A percentile compares a stretch with the other conserved stretches of the same genome.
phyloP scores from a whole-genome alignment of 2,888 invertebrate species.

The Caenorhabditis panamensis region DNA sequence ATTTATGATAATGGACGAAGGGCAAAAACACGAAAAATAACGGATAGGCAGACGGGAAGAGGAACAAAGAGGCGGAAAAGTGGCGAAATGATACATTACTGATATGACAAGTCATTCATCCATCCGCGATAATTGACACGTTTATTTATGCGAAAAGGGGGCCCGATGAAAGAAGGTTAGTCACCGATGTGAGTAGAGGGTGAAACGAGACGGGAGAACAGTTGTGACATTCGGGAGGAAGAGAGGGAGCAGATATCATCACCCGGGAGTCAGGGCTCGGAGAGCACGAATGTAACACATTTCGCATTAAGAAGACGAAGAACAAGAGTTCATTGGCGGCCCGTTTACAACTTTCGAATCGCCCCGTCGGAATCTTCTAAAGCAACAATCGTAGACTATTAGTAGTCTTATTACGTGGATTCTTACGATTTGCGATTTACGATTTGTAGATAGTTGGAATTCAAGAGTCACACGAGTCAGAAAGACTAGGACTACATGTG shows the following conservation, averaged over 20 bases:
- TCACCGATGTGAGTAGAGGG: conserved; percentile 24
- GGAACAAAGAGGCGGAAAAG: conserved; percentile 16
- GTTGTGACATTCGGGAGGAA: conserved; percentile 50
- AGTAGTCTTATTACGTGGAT: too few species aligned
- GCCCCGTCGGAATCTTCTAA: background rate
- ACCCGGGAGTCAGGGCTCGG: conserved; percentile 21
- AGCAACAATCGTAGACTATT: background rate
- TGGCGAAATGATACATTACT: conserved; percentile 42
- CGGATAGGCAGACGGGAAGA: background rate
- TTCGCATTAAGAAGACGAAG: conserved; percentile 29
- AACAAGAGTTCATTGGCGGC: conserved; percentile 50
- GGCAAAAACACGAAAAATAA: conserved; percentile 8
- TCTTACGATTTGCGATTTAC: too few species aligned
- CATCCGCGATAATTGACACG: conserved; percentile 57
- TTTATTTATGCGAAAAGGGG: conserved; percentile 38
- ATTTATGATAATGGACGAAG: conserved; percentile 21
- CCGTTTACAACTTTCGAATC: conserved; percentile 29
- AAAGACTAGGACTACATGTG: conserved; percentile 32
- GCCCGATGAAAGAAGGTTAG: conserved; percentile 5
- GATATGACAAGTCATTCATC: conserved; percentile 53
- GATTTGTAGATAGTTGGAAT: too few species aligned
- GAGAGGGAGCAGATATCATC: conserved; percentile 41
- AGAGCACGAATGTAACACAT: conserved; percentile 52
- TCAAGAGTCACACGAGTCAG: background rate
- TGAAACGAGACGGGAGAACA: conserved; percentile 49